Base-by-base conservation (phyloP, 2,888 invertebrate species). In the Drosophila rellima region DNA sequence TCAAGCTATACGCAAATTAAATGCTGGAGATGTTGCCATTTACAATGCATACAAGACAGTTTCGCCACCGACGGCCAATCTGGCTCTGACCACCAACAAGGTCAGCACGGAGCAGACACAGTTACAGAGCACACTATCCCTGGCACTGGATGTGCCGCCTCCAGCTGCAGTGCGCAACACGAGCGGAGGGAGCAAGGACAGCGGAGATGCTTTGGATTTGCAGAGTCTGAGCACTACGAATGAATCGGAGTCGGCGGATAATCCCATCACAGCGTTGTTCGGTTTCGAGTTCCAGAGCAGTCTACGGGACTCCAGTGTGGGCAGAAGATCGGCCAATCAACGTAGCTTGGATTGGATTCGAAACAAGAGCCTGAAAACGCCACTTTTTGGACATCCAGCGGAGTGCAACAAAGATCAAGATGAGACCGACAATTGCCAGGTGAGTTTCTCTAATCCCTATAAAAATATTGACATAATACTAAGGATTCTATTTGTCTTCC, bases 401-500 rank as follows among this genome's bases (percentile, higher is more conserved):
- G 90, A 91, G 48, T 91, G 91, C 75, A 84, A 92, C 92, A 77
- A 94, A 91, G 79, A 93, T 91, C 70, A 86, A 92, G 62, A 74
- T 3, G 76, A 74, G 15, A 84, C 77, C 20, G 89, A 90, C 0
- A 94, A 94, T 42, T 94, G 94, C 67, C 94, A 94, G 93, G 94
- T 94, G 68, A 33, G 44, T n/a, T 18, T 7, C 4, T 1, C n/a
- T 3, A 18, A 31, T 17, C 8, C 15, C 17, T 10, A 17, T 4
- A 10, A 10, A 1, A 39, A 17, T 17, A 10, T 17, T 8, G 0
- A 39, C 0, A 1, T 37, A 37, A 37, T 15, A 15, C n/a, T 39
- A 13, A 23, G 6, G 7, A 13, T 1, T 10, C 11, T 6, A 15
- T 31, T 29, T 29, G 2, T 6, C n/a, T 40, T 31, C 2, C 44